Evolutionary conservation across 2,113 vertebrate species (phyloP), one percentile per base, ranked within the genome.

Genomic region (Geothlypis trichas): DNA sequence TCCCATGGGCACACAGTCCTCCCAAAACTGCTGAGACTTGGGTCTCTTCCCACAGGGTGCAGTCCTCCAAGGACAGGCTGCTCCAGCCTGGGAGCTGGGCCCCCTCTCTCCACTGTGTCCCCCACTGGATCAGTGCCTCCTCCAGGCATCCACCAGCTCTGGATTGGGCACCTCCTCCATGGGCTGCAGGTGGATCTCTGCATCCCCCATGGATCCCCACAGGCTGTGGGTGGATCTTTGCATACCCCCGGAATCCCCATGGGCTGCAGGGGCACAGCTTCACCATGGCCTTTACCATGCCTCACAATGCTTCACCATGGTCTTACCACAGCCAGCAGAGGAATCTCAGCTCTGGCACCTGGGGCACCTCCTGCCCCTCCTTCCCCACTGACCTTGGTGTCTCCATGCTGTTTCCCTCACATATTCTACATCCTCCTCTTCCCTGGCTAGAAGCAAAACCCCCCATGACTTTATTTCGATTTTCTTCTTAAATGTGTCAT

Each of bases 331-430:
- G 20, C 4, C 47, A 24, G 28, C 15, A 71, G 35, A 31, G 35
- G 20, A 31, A 24, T 31, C 68, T 24, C 4, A 1, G 20, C 35
- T 41, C 4, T 0, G 1, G 28, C 8, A 2, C 35, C 21, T 72
- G 68, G 15, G 31, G 11, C 49, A 17, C 1, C 27, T 71, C 49
- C 49, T 39, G 13, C 18, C 26, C 7, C 13, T 37, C n/a, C 9
- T 49, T 11, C 66, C 15, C 11, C 66, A 28, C 13, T 28, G 24
- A 49, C n/a, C 13, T 21, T 2, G 13, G 24, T 69, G 46, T 51
- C 10, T 11, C 27, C 20, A 31, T 16, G 27, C 23, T 39, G 20
- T 39, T 51, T 39, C 68, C 15, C 10, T 71, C 35, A 31, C 47
- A 52, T 7, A 22, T 52, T 71, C 15, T 39, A 52, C 20, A 27